These are phyloP conservation scores for Semnopithecus entellus DNA, from an alignment of 2,113 vertebrate species.

Conservation along the genomic window DNA sequence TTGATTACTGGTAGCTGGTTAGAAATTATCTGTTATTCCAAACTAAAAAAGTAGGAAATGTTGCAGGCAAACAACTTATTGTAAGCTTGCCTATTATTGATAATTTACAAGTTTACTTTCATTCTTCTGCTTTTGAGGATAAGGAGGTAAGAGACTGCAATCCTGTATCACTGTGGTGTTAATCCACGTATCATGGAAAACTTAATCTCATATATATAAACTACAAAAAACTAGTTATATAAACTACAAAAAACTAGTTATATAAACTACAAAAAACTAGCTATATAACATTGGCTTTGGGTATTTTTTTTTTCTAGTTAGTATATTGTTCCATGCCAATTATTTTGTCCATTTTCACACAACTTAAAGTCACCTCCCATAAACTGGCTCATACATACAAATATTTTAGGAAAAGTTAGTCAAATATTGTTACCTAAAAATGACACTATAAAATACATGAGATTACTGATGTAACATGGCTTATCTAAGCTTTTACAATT, in stretches of 20 bases:
- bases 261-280: background rate
- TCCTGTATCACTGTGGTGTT: background rate
- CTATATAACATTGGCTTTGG: background rate
- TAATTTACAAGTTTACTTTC: background rate
- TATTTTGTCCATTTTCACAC: background rate
- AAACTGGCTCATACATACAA: background rate
- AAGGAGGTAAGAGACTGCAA: background rate
- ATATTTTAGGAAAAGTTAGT: background rate
- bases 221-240: background rate
- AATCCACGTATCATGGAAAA: background rate
- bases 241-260: background rate
- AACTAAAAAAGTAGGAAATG: background rate
- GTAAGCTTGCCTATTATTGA: background rate
- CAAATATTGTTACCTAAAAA: background rate
- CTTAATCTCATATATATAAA: background rate
- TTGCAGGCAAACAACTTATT: background rate
- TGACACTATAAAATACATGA: background rate
- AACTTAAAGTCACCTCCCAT: background rate
- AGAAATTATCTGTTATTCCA: background rate
- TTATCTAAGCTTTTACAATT: background rate
- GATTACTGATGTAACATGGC: background rate
- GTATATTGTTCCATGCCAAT: background rate
- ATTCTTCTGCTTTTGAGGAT: background rate
- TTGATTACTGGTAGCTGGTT: background rate
- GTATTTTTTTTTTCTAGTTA: background rate